Conservation (phyloP, 1,140 invertebrate species). For the Procambarus clarkii region DNA sequence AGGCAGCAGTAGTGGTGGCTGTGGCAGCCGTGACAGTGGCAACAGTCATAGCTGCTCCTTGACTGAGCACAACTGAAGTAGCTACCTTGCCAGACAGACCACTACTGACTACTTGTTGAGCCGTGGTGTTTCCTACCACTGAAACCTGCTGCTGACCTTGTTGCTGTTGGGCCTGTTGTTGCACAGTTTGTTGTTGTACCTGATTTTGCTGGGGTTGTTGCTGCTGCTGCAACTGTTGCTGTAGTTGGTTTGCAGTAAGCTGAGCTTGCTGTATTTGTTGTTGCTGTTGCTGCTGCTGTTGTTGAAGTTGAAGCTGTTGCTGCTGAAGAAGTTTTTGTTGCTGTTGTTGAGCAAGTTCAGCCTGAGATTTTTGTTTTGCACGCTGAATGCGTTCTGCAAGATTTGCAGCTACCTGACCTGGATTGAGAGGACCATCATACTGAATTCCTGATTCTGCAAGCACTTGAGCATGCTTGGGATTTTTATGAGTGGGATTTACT, state of each 20-base stretch:
- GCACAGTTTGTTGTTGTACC: constrained; percentile 26
- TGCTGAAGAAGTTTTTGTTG: constrained; percentile 75
- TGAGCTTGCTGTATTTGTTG: constrained; percentile 60
- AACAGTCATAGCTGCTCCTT: constrained; percentile 61
- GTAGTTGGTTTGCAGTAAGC: not conserved
- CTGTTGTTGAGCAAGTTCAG: constrained; percentile 76
- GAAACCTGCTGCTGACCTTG: constrained; percentile 68
- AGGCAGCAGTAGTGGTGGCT: constrained; percentile 50
- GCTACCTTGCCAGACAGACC: constrained; percentile 57
- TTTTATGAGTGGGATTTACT: constrained; percentile 83
- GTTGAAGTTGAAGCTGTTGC: constrained; percentile 62
- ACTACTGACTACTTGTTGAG: constrained; percentile 54
- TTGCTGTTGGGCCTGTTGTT: constrained; percentile 23
- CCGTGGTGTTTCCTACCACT: constrained; percentile 48
- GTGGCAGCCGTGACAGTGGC: constrained; percentile 62
- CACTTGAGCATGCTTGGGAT: constrained; percentile 89
- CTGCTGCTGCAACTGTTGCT: constrained; percentile 45
- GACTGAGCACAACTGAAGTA: constrained; percentile 62
- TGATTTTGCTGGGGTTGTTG: constrained; percentile 70
- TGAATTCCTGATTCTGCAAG: constrained; percentile 89
- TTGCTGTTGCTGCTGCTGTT: constrained; percentile 65
- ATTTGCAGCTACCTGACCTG: constrained; percentile 88
- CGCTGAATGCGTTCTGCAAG: constrained; percentile 89
- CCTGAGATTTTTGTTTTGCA: constrained; percentile 82
- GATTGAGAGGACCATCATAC: constrained; percentile 89